Percentiles rank a stretch among this genome's conserved stretches.
Evolutionary conservation across 2,888 invertebrate genomes (phyloP).

Genomic region (Habrosyne pyritoides): DNA sequence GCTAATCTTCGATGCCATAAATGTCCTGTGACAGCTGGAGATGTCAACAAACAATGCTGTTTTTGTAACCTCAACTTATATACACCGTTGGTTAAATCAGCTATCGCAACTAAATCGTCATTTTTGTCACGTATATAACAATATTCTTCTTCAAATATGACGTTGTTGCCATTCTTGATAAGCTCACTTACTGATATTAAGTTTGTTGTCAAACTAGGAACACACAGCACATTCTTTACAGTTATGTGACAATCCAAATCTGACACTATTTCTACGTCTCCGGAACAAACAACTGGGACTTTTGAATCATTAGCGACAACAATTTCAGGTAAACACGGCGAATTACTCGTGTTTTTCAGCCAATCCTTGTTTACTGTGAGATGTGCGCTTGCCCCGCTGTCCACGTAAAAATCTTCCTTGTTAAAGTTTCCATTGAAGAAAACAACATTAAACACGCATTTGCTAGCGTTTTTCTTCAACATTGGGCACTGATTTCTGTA

Average conservation of each 20-base stretch:
- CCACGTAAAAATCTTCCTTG: not conserved
- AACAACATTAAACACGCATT: slow-evolving; percentile 1
- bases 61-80: slow-evolving; percentile 16
- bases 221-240: slow-evolving; percentile 22
- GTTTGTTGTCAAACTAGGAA: no score
- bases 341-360: not conserved
- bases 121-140: slow-evolving; percentile 16
- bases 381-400: no score
- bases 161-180: slow-evolving; percentile 25
- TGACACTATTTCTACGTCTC: slow-evolving; percentile 21
- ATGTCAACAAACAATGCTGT: not conserved
- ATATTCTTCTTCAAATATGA: slow-evolving; percentile 15
- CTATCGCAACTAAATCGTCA: slow-evolving; percentile 15
- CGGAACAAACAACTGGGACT: slow-evolving; percentile 10
- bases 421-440: slow-evolving; percentile 1
- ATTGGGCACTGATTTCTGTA: not conserved
- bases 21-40: not conserved
- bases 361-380: not conserved
- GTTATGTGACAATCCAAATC: slow-evolving; percentile 21
- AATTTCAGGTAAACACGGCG: not conserved
- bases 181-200: slow-evolving; percentile 27
- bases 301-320: not conserved
- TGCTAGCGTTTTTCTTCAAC: not conserved
- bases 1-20: slow-evolving; percentile 22
- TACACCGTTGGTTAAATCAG: slow-evolving; percentile 21